Evolutionary conservation across 1,140 invertebrate genomes (phyloP), one percentile per base, ranked within the genome.

Genomic region (Drosophila nikananu): DNA sequence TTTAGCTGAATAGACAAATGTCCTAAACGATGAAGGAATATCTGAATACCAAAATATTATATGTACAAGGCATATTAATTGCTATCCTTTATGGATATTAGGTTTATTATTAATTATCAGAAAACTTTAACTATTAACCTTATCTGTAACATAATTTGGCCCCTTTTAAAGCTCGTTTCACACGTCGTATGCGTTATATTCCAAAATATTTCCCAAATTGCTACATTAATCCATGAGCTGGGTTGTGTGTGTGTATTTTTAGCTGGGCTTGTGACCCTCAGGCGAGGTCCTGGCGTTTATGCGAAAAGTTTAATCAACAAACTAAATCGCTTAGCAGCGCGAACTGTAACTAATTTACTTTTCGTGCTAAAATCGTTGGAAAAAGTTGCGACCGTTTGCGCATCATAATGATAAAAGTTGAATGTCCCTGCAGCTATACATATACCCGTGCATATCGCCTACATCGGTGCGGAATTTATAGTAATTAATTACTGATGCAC

Each of bases 341-440:
- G 64, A 84, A 84, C 78, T 84, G 77, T 77, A 89, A 89, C 75
- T 90, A 89, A 90, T 82, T 90, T 82, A 73, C 67, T 77, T 64
- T 64, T 75, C 60, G 70, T 55, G 30, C 68, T 62, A 65, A 35
- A 77, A 62, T 44, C 27, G 41, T 51, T 27, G 32, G 61, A 65
- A 90, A 90, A 89, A 86, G 66, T 89, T 87, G 68, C 39, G 46
- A 63, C 81, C 86, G 81, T 90, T 89, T 90, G 86, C 86, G 86
- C 86, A 76, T 89, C 86, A 89, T 89, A 90, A 89, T 89, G 86
- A 90, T 90, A 89, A 90, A 89, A 89, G 86, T 90, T 89, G 55
- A 52, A 52, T 74, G 32, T 57, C 70, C 74, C 66, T 77, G 57
- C 67, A 74, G 84, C 59, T 61, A 67, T 71, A n/a, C n/a, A n/a